These are phyloP conservation scores for Lissocephala sabroskyi DNA, from an alignment of 2,888 invertebrate genomes.

Conservation along the genomic window DNA sequence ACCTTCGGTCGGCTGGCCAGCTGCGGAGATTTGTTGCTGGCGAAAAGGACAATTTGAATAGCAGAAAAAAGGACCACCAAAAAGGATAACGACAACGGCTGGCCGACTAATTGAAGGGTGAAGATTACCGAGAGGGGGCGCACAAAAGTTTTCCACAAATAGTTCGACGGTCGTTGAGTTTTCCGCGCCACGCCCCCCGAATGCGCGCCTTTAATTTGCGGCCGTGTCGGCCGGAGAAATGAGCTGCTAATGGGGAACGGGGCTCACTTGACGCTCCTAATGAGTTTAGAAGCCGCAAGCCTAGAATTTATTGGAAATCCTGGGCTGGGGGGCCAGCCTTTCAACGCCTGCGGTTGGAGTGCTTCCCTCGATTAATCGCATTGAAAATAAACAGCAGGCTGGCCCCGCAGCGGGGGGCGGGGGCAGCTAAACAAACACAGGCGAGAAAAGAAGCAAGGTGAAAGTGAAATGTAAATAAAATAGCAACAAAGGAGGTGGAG, in stretches of 20 bases:
- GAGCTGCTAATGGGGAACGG: slow-evolving; percentile 57
- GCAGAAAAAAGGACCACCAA: too few relatives aligned
- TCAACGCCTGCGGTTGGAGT: slow-evolving; percentile 34
- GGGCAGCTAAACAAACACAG: too few relatives aligned
- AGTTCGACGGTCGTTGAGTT: slow-evolving; percentile 22
- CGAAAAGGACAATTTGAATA: neutral
- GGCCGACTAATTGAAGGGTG: too few relatives aligned
- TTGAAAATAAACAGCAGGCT: slow-evolving; percentile 55
- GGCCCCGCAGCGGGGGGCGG: too few relatives aligned
- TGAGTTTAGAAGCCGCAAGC: slow-evolving; percentile 36
- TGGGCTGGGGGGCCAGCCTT: slow-evolving; percentile 10
- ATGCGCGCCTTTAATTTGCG: slow-evolving; percentile 62
- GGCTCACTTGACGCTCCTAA: slow-evolving; percentile 58
- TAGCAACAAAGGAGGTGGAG: neutral
- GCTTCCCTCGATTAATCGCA: slow-evolving; percentile 38
- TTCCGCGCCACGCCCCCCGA: slow-evolving; percentile 23
- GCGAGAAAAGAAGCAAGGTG: too few relatives aligned
- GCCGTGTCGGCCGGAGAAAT: slow-evolving; percentile 50
- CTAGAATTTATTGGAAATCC: slow-evolving; percentile 49
- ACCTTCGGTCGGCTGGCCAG: slow-evolving; percentile 23
- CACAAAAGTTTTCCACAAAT: slow-evolving; percentile 17
- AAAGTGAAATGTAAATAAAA: slow-evolving; percentile 38
- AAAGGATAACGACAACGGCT: too few relatives aligned
- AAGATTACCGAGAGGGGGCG: too few relatives aligned
- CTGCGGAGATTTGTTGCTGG: slow-evolving; percentile 20